Base-by-base conservation (phyloP, 92 coral and sea anemone species). In the Muricea muricata region DNA sequence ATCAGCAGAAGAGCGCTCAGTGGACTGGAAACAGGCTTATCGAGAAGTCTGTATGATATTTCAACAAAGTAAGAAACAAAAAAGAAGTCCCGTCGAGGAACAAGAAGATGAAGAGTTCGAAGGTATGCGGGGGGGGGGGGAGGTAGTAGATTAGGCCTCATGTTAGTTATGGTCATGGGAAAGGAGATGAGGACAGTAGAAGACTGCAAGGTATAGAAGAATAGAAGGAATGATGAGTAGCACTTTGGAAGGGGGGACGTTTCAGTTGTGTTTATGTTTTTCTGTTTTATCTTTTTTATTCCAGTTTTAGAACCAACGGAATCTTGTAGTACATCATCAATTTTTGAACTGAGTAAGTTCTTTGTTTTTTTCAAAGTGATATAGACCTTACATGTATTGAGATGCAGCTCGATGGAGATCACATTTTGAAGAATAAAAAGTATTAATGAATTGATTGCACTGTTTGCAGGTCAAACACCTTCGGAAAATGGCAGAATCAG, bases 1-100 rank as follows among this genome's bases (percentile, higher is more conserved):
- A 26, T 86, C 93, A n/a, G 97, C 95, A 7, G 78, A 84, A 39
- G 91, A 89, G 25, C 94, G 86, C 70, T 39, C 86, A 66, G 92
- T 97, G 3, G 99, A 97, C 85, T 97, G 99, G 99, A 97, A 97
- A 70, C 99, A 92, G 54, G 99, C 99, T 34, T 97, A 79, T 67
- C 88, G 79, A 65, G 99, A 97, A 81, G 94, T 97, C 8, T 85
- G 24, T 21, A 56, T 30, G 12, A 30, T 78, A 56, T 78, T 78
- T 34, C 69, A 32, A 14, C 68, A 37, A 78, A 15, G 37, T 25
- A 63, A 18, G 7, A 18, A 52, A 17, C 60, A 52, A 52, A 13
- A 17, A 7, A 25, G 20, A 20, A 52, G 60, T 52, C 60, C 6
- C 4, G 60, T 52, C 23, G 26, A 52, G 21, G 26, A 3, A 0